Evolutionary conservation across 2,888 invertebrate species (phyloP), one percentile per base, ranked within the genome.

Genomic region (Diplazon laetatorius): DNA sequence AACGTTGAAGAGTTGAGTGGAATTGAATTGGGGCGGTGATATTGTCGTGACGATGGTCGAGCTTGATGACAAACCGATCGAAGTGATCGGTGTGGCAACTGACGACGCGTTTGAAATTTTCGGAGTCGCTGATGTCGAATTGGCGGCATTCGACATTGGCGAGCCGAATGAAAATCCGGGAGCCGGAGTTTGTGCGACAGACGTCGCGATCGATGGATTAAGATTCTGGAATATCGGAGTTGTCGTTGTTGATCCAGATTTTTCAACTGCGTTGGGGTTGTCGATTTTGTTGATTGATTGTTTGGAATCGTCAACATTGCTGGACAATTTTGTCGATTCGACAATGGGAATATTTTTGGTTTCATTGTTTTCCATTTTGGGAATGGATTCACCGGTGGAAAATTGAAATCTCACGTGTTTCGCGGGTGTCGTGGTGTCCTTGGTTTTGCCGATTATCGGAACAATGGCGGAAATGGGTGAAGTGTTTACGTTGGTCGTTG

Each of bases 401-500:
- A 88, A 68, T 65, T 83, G 85, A 48, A 90, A 90, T 0, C 86
- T 84, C 1, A 89, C 87, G 22, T 87, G 88, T 63, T 88, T 90
- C 0, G 78, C 57, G 0, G 85, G 80, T 9, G 83, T 78, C 0
- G 76, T 68, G 1, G 68, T 78, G 0, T 76, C n/a, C 37, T 85
- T 84, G 2, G 78, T 76, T 35, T 84, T 85, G 1, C 80, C 76
- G 4, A 87, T 75, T 1, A 86, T 85, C 1, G 89, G 89, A 1
- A 81, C 82, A 1, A 90, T 82, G 4, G 88, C 87, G 0, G 89
- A 87, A 0, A 90, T 88, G 0, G 90, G 91, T 0, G 89, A 87
- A 0, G 89, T 89, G 60, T 90, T 91, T 0, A 89, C 80, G 4
- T 84, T 88, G 0, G 89, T 90, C 4, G 90, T 90, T 0, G 84